Evolutionary conservation across 2,113 vertebrate species (phyloP), one percentile per base, ranked within the genome.

Genomic region (Lates calcarifer): DNA sequence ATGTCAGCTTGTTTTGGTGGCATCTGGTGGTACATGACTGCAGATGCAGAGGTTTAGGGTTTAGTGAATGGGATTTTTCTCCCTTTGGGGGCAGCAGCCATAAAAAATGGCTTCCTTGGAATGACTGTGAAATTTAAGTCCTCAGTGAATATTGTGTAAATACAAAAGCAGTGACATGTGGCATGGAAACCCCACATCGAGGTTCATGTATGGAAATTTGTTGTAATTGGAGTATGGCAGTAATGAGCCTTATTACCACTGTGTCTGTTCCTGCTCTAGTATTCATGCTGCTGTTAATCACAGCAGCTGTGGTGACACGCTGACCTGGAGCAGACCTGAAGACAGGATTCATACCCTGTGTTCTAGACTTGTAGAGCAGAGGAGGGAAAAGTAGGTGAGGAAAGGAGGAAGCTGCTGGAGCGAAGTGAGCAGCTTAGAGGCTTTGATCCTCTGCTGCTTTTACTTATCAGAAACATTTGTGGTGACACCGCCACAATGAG

Each of bases 381-480:
- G 26, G 35, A 45, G 7, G 24, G 26, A 7, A 53, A 55, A 62
- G 56, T 20, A 62, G 64, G 7, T n/a, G 73, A 77, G 60, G 35
- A 39, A 24, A 47, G 67, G 41, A 65, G 22, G 57, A 74, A 66
- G 41, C 39, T 29, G 64, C 79, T 35, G 61, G n/a, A n/a, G n/a
- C n/a, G n/a, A n/a, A n/a, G n/a, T n/a, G n/a, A n/a, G n/a, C 31
- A 31, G 75, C 82, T 76, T 22, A 41, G 39, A 76, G 70, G 75
- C 57, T 80, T 58, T 80, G 76, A 73, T 82, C 76, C 71, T 77
- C 67, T 55, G 66, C 76, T 68, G 71, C 79, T 39, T 71, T n/a
- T 65, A 47, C 79, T 82, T 76, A 85, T 82, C 79, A 65, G 65
- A 68, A 63, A 81, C 78, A 78, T 75, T 81, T 24, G 65, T 14